Conservation (phyloP, 2,797 vertebrate genomes). For the Sarcoramphus papa region DNA sequence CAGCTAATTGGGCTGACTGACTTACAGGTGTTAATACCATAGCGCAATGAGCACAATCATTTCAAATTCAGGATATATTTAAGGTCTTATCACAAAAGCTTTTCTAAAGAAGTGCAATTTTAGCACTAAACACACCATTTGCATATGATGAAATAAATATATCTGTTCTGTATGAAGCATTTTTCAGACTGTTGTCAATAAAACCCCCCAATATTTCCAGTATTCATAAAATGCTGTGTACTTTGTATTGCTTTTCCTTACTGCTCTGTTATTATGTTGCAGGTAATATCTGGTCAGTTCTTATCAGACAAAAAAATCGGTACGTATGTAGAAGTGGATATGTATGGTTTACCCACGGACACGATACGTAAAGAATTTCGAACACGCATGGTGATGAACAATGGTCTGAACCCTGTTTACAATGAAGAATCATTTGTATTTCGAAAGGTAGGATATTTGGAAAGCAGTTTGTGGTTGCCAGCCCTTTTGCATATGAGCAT, state of each 20-base stretch:
- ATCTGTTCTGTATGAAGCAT: background rate
- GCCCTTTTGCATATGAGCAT: background rate
- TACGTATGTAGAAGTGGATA: conserved; percentile 96
- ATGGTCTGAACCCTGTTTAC: conserved; percentile 96
- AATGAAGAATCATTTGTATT: conserved; percentile 98
- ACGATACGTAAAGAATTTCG: conserved; percentile 98
- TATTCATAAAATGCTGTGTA: background rate
- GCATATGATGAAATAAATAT: background rate
- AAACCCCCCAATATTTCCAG: background rate
- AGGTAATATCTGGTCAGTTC: conserved; percentile 99
- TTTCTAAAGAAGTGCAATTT: background rate
- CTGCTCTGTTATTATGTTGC: background rate
- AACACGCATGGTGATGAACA: conserved; percentile 99
- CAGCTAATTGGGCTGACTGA: background rate
- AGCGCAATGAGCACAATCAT: background rate
- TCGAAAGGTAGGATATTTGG: conserved; percentile 84
- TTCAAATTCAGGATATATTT: background rate
- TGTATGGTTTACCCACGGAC: conserved; percentile 97
- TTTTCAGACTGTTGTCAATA: background rate
- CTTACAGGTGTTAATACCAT: background rate
- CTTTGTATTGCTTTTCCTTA: background rate
- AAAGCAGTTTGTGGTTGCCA: background rate
- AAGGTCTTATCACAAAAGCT: background rate
- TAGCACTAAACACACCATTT: background rate
- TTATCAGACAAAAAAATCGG: conserved; percentile 98